Evolutionary conservation across 2,113 vertebrate species (phyloP).

Genomic region (Gracilinanus agilis): DNA sequence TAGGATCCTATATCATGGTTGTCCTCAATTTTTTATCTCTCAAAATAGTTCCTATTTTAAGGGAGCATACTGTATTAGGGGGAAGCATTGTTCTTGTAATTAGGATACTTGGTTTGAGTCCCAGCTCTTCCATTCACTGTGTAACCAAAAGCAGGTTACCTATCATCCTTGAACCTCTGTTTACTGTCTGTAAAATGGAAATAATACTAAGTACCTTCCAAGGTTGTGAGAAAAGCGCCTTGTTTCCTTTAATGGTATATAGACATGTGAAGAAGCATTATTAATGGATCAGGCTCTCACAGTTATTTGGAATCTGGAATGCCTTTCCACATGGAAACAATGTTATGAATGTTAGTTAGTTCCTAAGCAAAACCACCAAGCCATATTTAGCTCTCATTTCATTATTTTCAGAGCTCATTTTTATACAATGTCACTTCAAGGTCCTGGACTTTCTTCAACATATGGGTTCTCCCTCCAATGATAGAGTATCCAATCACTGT

Average conservation of each 20-base stretch:
- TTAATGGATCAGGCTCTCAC: not conserved
- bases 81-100: not conserved
- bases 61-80: not conserved
- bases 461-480: not conserved
- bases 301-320: not conserved
- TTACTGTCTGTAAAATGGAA: not conserved
- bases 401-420: not conserved
- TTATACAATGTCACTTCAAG: not conserved
- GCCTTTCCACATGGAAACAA: not conserved
- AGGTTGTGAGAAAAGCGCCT: not conserved
- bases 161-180: not conserved
- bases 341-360: not conserved
- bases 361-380: not conserved
- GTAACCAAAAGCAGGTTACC: not conserved
- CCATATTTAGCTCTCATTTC: not conserved
- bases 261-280: not conserved
- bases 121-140: not conserved
- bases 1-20: not conserved
- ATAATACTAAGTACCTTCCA: not conserved
- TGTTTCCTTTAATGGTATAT: not conserved
- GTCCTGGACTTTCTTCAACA: not conserved
- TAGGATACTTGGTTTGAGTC: not conserved
- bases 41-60: not conserved
- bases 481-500: not conserved
- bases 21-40: not conserved